phyloP scores from a whole-genome alignment of 53 echinoderm and acorn worm genomes.

The Holothuria scabra region DNA sequence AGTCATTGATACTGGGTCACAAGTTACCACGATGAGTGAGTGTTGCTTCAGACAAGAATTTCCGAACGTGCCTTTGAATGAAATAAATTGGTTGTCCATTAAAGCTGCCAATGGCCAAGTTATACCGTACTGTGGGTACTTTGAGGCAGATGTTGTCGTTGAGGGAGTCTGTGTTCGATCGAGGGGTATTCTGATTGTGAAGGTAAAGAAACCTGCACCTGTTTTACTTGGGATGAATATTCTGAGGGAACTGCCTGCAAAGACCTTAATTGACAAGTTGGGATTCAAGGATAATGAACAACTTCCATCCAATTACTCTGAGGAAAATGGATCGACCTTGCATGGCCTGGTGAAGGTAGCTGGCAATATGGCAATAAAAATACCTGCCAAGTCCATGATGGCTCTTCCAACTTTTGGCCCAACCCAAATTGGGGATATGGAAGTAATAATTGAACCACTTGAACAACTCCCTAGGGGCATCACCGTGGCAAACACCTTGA shows the following conservation, averaged over 20 bases:
- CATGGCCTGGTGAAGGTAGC: slow-evolving; percentile 40
- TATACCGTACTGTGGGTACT: slow-evolving; percentile 48
- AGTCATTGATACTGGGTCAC: slow-evolving; percentile 37
- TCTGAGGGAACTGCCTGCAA: slow-evolving; percentile 7
- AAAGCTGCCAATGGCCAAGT: slow-evolving; percentile 42
- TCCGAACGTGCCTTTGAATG: neutral
- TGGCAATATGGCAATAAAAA: slow-evolving; percentile 1
- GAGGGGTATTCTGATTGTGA: slow-evolving; percentile 27
- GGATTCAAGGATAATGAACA: neutral
- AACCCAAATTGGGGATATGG: neutral
- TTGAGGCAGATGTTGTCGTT: slow-evolving; percentile 31
- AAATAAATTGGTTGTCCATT: slow-evolving; percentile 22
- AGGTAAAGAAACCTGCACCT: neutral
- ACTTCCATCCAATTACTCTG: too few relatives aligned
- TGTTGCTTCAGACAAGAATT: slow-evolving; percentile 1
- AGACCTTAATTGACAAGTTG: neutral
- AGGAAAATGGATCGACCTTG: neutral
- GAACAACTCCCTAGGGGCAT: slow-evolving; percentile 14
- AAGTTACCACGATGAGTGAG: slow-evolving; percentile 47
- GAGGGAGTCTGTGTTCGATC: neutral
- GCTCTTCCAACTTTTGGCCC: neutral
- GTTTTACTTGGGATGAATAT: slow-evolving; percentile 55
- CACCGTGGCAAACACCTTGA: neutral
- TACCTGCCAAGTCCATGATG: slow-evolving; percentile 9
- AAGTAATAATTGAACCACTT: slow-evolving; percentile 20